Evolutionary conservation across 2,797 vertebrate genomes (phyloP), one percentile per base, ranked within the genome.

Genomic region (Spinibarbus caldwelli): DNA sequence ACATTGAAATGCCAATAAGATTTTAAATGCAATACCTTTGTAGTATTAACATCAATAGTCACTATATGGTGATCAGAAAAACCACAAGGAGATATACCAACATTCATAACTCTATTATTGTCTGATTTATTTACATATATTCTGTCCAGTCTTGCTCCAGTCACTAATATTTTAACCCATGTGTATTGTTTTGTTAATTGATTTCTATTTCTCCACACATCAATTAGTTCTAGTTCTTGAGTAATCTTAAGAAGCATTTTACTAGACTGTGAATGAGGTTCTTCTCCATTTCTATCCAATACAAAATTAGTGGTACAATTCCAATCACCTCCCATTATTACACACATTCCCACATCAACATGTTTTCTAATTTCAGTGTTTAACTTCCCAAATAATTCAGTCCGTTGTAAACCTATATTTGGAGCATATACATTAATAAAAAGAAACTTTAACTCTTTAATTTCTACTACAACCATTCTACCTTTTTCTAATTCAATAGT

Each of bases 151-250:
- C 66, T 36, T 68, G 66, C 66, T 23, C 34, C 66, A 3, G 8
- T 70, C 34, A 68, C 66, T 23, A 38, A 68, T 10, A 68, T 68
- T 68, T 68, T 68, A 41, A 68, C 34, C 66, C 34, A 68, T 23
- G 21, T 36, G 5, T 67, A 67, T 36, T 67, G 31, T 21, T 67
- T 67, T 3, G 3, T 31, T 19, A 7, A 15, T 66, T 66, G 64
- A 34, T 66, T 66, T 14, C 29, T 66, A 34, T 17, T 66, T 66
- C 31, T 66, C 64, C 64, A 66, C 1, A 36, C 17, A 67, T 23
- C 66, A 38, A 21, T 38, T 17, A 68, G 1, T 7, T 68, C 66
- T 38, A 68, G 19, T 38, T 68, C 66, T 68, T 38, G 31, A 68
- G 34, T 68, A 19, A 68, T 68, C 34, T 23, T 38, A 23, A 36